Conservation (phyloP, 2,888 invertebrate genomes). For the Pyralis farinalis region DNA sequence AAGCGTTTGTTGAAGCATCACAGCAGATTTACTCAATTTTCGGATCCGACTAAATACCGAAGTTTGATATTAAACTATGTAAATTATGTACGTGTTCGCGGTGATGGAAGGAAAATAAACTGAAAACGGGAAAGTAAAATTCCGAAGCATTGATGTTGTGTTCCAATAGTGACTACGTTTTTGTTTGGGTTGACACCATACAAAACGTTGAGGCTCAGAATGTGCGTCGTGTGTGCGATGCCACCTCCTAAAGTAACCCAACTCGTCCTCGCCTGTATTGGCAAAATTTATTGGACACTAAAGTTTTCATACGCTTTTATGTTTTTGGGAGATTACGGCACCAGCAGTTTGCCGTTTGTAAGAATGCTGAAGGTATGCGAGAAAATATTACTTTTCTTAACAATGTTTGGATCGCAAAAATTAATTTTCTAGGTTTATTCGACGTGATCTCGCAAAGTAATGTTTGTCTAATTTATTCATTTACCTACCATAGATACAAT, state of each 20-base stretch:
- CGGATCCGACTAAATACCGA: background rate
- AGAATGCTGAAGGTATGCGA: slow-evolving; percentile 46
- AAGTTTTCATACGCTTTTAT: slow-evolving; percentile 68
- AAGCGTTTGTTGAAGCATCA: slow-evolving; percentile 1
- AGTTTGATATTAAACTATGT: too few relatives aligned
- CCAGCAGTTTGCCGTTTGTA: slow-evolving; percentile 53
- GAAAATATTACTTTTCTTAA: slow-evolving; percentile 45
- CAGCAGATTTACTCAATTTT: background rate
- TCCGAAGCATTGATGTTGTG: slow-evolving; percentile 2
- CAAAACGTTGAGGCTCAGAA: slow-evolving; percentile 19
- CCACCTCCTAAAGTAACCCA: slow-evolving; percentile 38
- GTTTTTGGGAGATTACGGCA: slow-evolving; percentile 61
- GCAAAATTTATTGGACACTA: slow-evolving; percentile 66
- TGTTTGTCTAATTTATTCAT: too few relatives aligned
- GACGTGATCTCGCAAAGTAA: too few relatives aligned
- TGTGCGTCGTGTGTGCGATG: slow-evolving; percentile 16
- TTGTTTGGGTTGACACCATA: background rate
- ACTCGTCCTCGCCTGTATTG: slow-evolving; percentile 48
- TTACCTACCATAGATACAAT: too few relatives aligned
- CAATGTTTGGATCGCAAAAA: slow-evolving; percentile 41
- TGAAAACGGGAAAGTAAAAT: background rate
- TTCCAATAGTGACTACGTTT: slow-evolving; percentile 1
- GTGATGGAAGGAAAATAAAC: too few relatives aligned
- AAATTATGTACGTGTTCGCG: too few relatives aligned
- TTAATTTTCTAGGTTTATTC: too few relatives aligned